phyloP scores from a whole-genome alignment of 1,140 invertebrate genomes.

The Delia radicum region DNA sequence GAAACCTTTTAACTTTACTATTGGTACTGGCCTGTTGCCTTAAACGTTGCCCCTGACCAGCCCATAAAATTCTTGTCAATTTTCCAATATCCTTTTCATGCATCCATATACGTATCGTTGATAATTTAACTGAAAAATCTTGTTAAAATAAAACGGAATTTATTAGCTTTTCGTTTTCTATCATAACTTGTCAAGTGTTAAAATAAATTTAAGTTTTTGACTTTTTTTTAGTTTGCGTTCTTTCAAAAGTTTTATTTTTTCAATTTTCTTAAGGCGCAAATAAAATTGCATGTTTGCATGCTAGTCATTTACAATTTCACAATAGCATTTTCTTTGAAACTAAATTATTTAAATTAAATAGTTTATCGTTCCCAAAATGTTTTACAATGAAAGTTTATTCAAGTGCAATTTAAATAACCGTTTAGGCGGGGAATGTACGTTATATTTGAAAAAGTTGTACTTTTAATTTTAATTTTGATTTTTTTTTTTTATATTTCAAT shows the following conservation, averaged over 20 bases:
- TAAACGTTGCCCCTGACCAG: slow-evolving; percentile 79
- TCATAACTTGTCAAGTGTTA: slow-evolving; percentile 31
- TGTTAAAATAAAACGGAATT: slow-evolving; percentile 27
- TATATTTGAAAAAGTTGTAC: no score
- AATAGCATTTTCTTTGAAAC: not conserved
- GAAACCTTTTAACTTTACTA: slow-evolving; percentile 74
- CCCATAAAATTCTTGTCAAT: slow-evolving; percentile 82
- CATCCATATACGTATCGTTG: slow-evolving; percentile 90
- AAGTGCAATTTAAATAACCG: not conserved
- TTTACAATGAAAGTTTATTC: not conserved
- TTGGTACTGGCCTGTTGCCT: slow-evolving; percentile 81
- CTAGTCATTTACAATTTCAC: not conserved
- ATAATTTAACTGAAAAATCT: slow-evolving; percentile 75
- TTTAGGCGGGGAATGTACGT: no score
- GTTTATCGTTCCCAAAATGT: not conserved
- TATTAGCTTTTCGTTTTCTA: not conserved
- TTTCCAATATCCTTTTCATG: slow-evolving; percentile 82
- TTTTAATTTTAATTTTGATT: no score
- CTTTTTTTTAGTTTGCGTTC: not conserved
- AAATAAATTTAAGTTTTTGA: slow-evolving; percentile 37
- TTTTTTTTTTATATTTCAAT: no score
- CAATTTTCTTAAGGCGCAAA: not conserved
- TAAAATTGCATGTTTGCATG: slow-evolving; percentile 9
- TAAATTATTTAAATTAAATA: not conserved
- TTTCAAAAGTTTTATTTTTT: slow-evolving; percentile 5